Evolutionary conservation across 2,797 vertebrate species (phyloP).

Genomic region (Gallirallus australis): DNA sequence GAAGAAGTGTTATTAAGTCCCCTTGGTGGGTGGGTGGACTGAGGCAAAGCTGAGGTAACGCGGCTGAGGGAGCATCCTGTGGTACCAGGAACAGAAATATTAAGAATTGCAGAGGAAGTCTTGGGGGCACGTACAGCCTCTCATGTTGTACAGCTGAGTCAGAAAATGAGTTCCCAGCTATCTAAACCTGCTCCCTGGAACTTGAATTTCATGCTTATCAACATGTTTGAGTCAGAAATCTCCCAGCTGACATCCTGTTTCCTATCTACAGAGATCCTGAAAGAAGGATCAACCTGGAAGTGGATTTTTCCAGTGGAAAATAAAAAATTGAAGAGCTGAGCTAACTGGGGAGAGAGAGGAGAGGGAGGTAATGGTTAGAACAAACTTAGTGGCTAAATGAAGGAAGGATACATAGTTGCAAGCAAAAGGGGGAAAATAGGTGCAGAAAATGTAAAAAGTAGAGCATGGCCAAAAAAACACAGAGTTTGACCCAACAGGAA

Average conservation of each 20-base stretch:
- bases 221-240: conserved; percentile 50
- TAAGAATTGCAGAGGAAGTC: background rate
- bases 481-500: conserved; percentile 42
- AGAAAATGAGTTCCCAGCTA: background rate
- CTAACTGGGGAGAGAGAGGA: background rate
- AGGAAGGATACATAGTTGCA: conserved; percentile 6
- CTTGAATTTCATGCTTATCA: background rate
- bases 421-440: background rate
- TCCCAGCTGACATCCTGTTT: conserved; percentile 54
- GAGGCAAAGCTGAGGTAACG: background rate
- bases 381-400: background rate
- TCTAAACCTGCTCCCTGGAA: background rate
- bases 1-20: background rate
- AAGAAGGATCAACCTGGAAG: conserved; percentile 45
- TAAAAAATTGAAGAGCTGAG: background rate
- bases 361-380: background rate
- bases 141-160: background rate
- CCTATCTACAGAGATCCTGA: conserved; percentile 37
- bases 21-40: background rate
- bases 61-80: background rate
- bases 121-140: background rate
- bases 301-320: conserved; percentile 46
- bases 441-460: conserved; percentile 28
- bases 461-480: conserved; percentile 38
- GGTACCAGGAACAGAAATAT: background rate